These are phyloP conservation scores for Tragelaphus scriptus DNA, from an alignment of 2,113 vertebrate species.

Conservation along the genomic window DNA sequence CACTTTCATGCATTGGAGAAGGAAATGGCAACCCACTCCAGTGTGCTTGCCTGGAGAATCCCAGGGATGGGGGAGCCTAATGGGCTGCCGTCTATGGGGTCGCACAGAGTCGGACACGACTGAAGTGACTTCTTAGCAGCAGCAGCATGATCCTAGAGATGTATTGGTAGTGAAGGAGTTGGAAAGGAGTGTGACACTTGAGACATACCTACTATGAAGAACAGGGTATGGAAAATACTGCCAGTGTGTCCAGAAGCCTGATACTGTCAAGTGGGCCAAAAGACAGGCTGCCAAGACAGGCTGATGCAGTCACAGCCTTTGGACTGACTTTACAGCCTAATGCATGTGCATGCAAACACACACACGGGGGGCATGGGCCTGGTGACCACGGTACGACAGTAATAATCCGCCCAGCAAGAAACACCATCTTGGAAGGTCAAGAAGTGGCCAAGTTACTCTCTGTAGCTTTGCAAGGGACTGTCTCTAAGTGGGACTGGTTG, in stretches of 20 bases:
- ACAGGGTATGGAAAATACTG: constrained; percentile 14
- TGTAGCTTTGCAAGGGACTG: not conserved
- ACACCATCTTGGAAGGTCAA: not conserved
- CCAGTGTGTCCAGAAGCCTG: not conserved
- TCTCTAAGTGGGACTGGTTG: not conserved
- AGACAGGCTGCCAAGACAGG: not conserved
- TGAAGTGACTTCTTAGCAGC: too few relatives aligned
- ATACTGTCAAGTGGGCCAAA: not conserved
- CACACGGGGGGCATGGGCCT: not conserved
- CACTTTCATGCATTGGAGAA: too few relatives aligned
- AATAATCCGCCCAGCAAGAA: not conserved
- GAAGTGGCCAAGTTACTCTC: not conserved
- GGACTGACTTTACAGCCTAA: not conserved
- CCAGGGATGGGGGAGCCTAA: too few relatives aligned
- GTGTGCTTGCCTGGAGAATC: too few relatives aligned
- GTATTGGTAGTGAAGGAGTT: not conserved
- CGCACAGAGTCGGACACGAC: too few relatives aligned
- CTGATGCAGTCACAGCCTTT: not conserved
- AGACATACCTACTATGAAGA: not conserved
- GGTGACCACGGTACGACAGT: accelerated
- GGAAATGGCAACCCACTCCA: too few relatives aligned
- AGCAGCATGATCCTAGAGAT: not conserved
- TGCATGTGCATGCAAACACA: accelerated
- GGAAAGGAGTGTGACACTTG: not conserved
- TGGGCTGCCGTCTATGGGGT: too few relatives aligned